Conservation (phyloP, 2,888 invertebrate genomes). For the Cremastobaeus sp. region DNA sequence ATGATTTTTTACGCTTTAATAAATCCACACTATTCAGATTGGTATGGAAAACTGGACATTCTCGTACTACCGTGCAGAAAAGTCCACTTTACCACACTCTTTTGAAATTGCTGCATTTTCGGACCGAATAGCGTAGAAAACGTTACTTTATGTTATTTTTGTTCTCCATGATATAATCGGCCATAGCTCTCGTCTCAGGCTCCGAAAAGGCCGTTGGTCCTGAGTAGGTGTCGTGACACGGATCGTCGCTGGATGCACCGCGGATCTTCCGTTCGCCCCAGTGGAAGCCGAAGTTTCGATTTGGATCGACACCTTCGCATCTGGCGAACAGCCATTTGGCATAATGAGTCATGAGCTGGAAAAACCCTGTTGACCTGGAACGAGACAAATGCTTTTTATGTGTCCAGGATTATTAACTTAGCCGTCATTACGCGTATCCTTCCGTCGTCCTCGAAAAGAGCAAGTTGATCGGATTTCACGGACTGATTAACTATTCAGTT, state of each 20-base stretch:
- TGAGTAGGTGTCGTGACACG: slow-evolving; percentile 87
- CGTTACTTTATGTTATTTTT: slow-evolving; percentile 71
- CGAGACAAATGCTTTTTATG: not conserved
- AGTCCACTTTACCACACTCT: too few relatives aligned
- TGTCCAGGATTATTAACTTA: too few relatives aligned
- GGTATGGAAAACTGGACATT: too few relatives aligned
- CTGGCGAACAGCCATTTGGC: slow-evolving; percentile 81
- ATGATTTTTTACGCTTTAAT: not conserved
- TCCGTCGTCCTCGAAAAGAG: too few relatives aligned
- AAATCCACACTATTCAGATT: too few relatives aligned
- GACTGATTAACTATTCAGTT: slow-evolving; percentile 24
- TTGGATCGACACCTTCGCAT: slow-evolving; percentile 87
- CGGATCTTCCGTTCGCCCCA: slow-evolving; percentile 81
- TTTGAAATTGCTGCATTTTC: too few relatives aligned
- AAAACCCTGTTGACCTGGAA: slow-evolving; percentile 64
- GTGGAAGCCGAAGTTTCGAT: slow-evolving; percentile 87
- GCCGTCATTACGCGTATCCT: too few relatives aligned
- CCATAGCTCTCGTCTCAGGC: slow-evolving; percentile 85
- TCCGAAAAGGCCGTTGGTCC: slow-evolving; percentile 88
- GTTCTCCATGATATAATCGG: slow-evolving; percentile 82
- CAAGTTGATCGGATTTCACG: slow-evolving; percentile 14
- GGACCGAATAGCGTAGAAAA: too few relatives aligned
- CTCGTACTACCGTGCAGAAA: too few relatives aligned
- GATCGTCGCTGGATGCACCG: slow-evolving; percentile 83
- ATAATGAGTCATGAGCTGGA: slow-evolving; percentile 72